A percentile compares a stretch with the other conserved stretches of the same genome.
Conservation (phyloP, 35 echinoderm and acorn worm species). For the Lytechinus variegatus region DNA sequence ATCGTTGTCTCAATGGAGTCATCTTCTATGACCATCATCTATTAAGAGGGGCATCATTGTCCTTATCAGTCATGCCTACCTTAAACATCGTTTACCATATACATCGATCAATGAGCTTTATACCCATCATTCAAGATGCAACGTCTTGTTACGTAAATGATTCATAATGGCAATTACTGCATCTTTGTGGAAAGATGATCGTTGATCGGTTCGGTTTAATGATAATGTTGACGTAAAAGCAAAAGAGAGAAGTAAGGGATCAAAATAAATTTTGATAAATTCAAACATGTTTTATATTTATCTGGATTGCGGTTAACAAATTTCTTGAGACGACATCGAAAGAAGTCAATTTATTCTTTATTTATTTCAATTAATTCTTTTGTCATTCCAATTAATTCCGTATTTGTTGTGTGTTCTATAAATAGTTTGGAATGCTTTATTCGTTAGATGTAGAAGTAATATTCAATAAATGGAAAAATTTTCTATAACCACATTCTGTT, state of each 20-base stretch:
- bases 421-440: background rate
- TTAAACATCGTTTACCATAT: too few species aligned
- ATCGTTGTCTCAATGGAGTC: background rate
- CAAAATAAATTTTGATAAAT: background rate
- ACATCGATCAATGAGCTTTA: background rate
- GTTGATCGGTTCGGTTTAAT: background rate
- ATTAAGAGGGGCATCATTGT: background rate
- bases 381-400: too few species aligned
- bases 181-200: background rate
- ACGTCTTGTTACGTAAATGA: background rate
- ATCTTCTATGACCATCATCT: background rate
- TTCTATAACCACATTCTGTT: too few species aligned
- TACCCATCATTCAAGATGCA: background rate
- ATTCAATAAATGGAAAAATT: too few species aligned
- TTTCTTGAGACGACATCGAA: too few species aligned
- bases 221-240: background rate
- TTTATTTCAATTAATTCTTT: too few species aligned
- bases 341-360: too few species aligned
- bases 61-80: background rate
- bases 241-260: background rate
- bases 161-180: background rate
- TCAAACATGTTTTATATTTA: background rate
- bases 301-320: too few species aligned
- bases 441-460: background rate
- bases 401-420: too few species aligned